These are phyloP conservation scores for Amblyraja radiata DNA, from an alignment of 2,797 vertebrate genomes.

Conservation along the genomic window DNA sequence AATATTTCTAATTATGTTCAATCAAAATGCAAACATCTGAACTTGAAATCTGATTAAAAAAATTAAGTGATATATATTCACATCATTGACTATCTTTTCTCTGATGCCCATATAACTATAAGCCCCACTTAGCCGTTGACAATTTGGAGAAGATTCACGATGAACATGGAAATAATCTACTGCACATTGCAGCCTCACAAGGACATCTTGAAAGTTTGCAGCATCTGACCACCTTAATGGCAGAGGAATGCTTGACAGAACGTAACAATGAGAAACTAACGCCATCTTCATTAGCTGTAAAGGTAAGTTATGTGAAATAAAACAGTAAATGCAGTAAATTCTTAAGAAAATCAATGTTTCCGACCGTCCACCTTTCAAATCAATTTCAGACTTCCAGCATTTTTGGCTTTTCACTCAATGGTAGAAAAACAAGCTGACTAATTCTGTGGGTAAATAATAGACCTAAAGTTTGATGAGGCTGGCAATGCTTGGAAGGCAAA, in stretches of 20 bases:
- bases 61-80: neutral
- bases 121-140: conserved; percentile 91
- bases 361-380: too few relatives aligned
- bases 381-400: too few relatives aligned
- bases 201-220: conserved; percentile 90
- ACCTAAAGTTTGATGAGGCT: neutral
- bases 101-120: neutral
- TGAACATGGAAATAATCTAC: conserved; percentile 82
- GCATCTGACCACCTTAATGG: conserved; percentile 94
- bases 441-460: neutral
- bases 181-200: conserved; percentile 80
- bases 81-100: neutral
- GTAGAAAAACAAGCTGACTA: neutral
- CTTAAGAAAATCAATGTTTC: too few relatives aligned
- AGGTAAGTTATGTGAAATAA: conserved; percentile 59
- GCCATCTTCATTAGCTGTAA: conserved; percentile 87
- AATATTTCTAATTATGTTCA: neutral
- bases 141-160: conserved; percentile 90
- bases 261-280: conserved; percentile 82
- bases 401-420: too few relatives aligned
- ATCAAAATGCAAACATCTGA: neutral
- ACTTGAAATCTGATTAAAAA: neutral
- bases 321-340: neutral
- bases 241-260: conserved; percentile 87
- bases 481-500: neutral